phyloP scores from a whole-genome alignment of 2,113 vertebrate genomes.

The Nothobranchius furzeri region DNA sequence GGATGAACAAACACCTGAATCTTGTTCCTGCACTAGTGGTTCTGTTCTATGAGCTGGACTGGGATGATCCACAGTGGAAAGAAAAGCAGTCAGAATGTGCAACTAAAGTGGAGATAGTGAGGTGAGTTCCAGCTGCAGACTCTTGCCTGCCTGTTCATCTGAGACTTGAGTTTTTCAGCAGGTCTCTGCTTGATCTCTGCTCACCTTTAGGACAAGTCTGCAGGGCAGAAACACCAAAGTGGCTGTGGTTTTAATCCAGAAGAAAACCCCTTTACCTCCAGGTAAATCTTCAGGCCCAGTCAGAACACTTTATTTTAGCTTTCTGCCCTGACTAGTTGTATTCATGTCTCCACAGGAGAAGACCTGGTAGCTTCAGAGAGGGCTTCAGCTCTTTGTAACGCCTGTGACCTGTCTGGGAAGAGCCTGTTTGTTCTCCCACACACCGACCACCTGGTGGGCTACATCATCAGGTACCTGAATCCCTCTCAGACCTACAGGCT shows the following conservation, averaged over 20 bases:
- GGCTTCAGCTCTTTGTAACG: conserved; percentile 89
- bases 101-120: conserved; percentile 96
- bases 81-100: conserved; percentile 97
- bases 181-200: not conserved
- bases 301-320: not conserved
- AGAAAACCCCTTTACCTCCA: conserved; percentile 97
- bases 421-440: conserved; percentile 96
- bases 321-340: too few relatives aligned
- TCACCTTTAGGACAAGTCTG: conserved; percentile 87
- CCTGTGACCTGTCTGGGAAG: conserved; percentile 96
- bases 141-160: not conserved
- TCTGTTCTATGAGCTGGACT: conserved; percentile 97
- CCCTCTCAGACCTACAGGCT: not conserved
- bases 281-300: conserved; percentile 72
- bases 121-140: conserved; percentile 72
- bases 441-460: conserved; percentile 97
- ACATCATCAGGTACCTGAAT: conserved; percentile 91
- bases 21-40: conserved; percentile 95
- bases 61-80: conserved; percentile 98
- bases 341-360: conserved; percentile 83
- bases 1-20: conserved; percentile 99
- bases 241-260: conserved; percentile 97
- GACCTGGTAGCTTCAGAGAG: conserved; percentile 95
- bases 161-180: not conserved
- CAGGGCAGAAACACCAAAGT: conserved; percentile 98